Evolutionary conservation across 2,797 vertebrate genomes (phyloP), one percentile per base, ranked within the genome.

Genomic region (Pelochelys cantorii): DNA sequence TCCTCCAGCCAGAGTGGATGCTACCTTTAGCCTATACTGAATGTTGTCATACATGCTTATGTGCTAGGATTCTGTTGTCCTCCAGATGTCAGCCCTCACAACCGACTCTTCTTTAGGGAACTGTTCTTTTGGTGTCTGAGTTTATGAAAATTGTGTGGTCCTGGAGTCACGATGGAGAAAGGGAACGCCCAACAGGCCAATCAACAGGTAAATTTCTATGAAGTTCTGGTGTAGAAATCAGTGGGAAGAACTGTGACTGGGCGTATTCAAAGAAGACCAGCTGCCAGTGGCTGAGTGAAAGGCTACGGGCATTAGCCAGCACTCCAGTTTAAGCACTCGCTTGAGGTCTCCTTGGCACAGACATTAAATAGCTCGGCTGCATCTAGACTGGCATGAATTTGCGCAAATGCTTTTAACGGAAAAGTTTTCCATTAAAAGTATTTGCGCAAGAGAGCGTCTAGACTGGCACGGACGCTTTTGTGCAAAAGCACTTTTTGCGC

Each of bases 131-230:
- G 5, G 37, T 65, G 52, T 23, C 4, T 79, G 17, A 60, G 18
- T 82, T 62, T 79, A 79, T 37, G 55, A 89, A 57, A 87, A 75
- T 3, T 54, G 37, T 7, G n/a, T n/a, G 79, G 15, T 92, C 83
- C 48, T 42, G 65, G 85, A 81, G 85, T 55, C 59, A 34, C 4
- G 57, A 85, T 27, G 42, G 93, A 91, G n/a, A 88, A 71, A 85
- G 9, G 4, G 13, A 92, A 91, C 37, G 85, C 87, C 81, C 86
- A 48, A 95, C 88, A 97, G 85, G 88, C 92, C 81, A 95, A 81
- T 81, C 84, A 85, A 91, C 48, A 65, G 55, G 85, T 74, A 90
- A 87, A 56, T 82, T 93, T 71, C 94, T 96, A 1, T 81, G 65
- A 91, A 78, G 55, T 20, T 77, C 0, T 71, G 34, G 20, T 81